Evolutionary conservation across 2,888 invertebrate genomes (phyloP).

Genomic region (Choristoneura rosaceana): DNA sequence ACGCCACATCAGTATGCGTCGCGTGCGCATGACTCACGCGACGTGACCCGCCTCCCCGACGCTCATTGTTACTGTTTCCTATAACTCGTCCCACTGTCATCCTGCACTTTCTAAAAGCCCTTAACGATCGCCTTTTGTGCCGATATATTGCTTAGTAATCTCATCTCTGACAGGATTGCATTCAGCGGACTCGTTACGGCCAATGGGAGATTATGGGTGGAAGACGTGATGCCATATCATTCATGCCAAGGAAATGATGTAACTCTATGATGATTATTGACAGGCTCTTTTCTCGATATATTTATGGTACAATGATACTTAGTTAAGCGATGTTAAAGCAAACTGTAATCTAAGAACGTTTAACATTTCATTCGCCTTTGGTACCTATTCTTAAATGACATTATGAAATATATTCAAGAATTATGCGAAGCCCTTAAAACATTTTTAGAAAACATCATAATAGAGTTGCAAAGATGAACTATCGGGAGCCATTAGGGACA

Average conservation of each 20-base stretch:
- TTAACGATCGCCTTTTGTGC: constrained; percentile 59
- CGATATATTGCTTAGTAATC: constrained; percentile 55
- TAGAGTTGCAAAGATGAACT: constrained; percentile 31
- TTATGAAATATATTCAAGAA: background rate
- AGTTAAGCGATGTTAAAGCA: background rate
- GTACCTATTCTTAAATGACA: background rate
- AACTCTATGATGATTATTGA: background rate
- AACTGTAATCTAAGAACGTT: background rate
- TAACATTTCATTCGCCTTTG: background rate
- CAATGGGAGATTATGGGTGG: constrained; percentile 11
- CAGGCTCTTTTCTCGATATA: background rate
- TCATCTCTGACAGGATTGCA: constrained; percentile 43
- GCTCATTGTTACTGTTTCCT: constrained; percentile 52
- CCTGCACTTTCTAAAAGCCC: constrained; percentile 44
- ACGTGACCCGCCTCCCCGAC: constrained; percentile 71
- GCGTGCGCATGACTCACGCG: constrained; percentile 61
- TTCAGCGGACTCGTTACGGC: constrained; percentile 22
- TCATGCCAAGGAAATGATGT: constrained; percentile 1
- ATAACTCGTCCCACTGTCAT: constrained; percentile 28
- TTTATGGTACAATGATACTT: constrained; percentile 1
- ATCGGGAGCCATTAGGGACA: constrained; percentile 27
- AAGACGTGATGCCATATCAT: constrained; percentile 10
- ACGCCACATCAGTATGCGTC: constrained; percentile 71
- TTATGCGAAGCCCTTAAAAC: background rate
- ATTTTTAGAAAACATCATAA: constrained; percentile 8